Conservation (phyloP, 2,888 invertebrate genomes). For the Heptascelio sp. region DNA sequence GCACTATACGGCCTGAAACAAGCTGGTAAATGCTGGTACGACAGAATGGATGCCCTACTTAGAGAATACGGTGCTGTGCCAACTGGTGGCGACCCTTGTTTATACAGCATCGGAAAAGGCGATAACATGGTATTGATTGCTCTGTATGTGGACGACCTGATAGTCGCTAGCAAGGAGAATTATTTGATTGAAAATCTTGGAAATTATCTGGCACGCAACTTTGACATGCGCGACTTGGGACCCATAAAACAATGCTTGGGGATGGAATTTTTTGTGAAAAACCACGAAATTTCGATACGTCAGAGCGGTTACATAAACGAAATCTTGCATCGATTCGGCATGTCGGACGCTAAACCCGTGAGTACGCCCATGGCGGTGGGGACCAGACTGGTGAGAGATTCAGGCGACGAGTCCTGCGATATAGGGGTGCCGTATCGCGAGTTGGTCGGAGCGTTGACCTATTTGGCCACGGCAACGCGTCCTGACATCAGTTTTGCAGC, state of each 20-base stretch:
- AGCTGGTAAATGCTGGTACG: too few species aligned
- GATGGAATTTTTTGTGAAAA: not conserved
- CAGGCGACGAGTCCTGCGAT: not conserved
- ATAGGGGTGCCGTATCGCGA: not conserved
- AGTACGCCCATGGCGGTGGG: not conserved
- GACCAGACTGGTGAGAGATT: not conserved
- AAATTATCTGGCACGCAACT: not conserved
- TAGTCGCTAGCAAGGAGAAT: not conserved
- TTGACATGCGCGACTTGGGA: not conserved
- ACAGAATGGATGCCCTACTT: not conserved
- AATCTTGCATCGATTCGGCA: not conserved
- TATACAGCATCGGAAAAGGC: too few species aligned
- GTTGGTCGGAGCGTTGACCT: not conserved
- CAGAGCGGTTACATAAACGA: not conserved
- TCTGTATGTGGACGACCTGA: not conserved
- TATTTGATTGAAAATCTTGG: not conserved
- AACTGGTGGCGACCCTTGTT: too few species aligned
- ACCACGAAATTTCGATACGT: not conserved
- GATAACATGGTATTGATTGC: too few species aligned
- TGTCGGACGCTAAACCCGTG: not conserved
- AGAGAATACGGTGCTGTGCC: too few species aligned
- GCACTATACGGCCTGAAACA: not conserved
- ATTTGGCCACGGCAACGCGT: not conserved
- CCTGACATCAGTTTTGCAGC: not conserved
- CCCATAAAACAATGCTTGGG: not conserved